Evolutionary conservation across 2,113 vertebrate species (phyloP), one percentile per base, ranked within the genome.

Genomic region (Nycticebus coucang): DNA sequence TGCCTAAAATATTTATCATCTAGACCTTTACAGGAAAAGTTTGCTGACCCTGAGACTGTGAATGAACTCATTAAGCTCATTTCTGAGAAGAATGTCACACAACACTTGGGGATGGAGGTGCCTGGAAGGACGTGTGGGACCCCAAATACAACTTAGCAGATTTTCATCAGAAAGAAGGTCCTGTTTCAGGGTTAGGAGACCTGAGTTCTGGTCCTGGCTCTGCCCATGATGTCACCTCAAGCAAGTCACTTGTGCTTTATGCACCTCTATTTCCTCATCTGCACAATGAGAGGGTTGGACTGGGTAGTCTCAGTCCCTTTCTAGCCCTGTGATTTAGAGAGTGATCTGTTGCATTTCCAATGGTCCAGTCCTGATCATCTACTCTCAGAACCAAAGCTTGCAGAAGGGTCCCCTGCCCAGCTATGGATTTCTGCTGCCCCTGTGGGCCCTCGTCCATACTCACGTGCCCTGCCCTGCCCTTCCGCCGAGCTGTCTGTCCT

Each of bases 51-150:
- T 41, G 91, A 41, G 75, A 82, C 82, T 55, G 92, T 68, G 74
- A 78, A 95, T 14, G 78, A 62, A 94, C 86, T 95, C 62, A 77
- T 91, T 77, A 94, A 88, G 69, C 37, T 94, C 83, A 89, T 80
- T 95, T 94, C 95, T 83, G 75, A 97, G 94, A 92, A 95, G 81
- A 96, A 89, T 72, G 89, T 72, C 87, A 92, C 75, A 77, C 69
- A 79, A 66, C 53, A 50, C 79, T 87, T 53, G n/a, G 75, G 59
- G 37, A 68, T 17, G n/a, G 86, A 74, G 74, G 90, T 83, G 87
- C 75, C 89, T 77, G 87, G 83, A 90, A 59, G 86, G 83, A 89
- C 57, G 28, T 60, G 28, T 89, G 66, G 92, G 50, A 69, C 66
- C 53, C 71, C 69, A 80, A 72, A 59, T 53, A 95, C 92, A 87